These are phyloP conservation scores for Brachirus orientalis DNA, from an alignment of 2,113 vertebrate species.

Conservation along the genomic window DNA sequence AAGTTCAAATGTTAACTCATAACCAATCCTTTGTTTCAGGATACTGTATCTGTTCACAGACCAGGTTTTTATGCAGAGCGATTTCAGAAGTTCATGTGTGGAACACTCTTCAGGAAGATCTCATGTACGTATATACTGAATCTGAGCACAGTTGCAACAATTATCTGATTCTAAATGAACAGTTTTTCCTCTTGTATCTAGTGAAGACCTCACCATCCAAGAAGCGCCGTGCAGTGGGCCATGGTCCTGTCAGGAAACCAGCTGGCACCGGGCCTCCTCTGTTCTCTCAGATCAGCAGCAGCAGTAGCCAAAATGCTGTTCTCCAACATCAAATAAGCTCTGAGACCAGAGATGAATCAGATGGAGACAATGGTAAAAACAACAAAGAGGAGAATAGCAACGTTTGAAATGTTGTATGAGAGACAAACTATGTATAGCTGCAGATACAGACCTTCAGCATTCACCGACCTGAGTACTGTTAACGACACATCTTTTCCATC, in stretches of 20 bases:
- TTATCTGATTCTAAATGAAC: neutral
- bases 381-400: neutral
- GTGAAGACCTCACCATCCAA: constrained; percentile 90
- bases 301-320: constrained; percentile 30
- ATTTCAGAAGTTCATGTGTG: constrained; percentile 95
- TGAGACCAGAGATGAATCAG: constrained; percentile 70
- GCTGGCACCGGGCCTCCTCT: constrained; percentile 40
- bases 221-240: constrained; percentile 85
- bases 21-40: constrained; percentile 75
- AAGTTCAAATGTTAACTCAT: neutral
- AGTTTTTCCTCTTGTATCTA: constrained; percentile 54
- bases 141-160: constrained; percentile 11
- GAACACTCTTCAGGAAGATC: constrained; percentile 87
- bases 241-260: constrained; percentile 75
- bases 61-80: constrained; percentile 95
- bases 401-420: neutral
- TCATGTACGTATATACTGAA: constrained; percentile 78
- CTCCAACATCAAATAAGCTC: constrained; percentile 49
- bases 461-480: constrained; percentile 32
- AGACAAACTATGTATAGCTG: neutral
- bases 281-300: constrained; percentile 46
- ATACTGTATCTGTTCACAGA: constrained; percentile 93
- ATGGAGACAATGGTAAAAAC: constrained; percentile 83
- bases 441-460: constrained; percentile 9
- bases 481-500: constrained; percentile 11